These are phyloP conservation scores for Bibio marci DNA, from an alignment of 2,888 invertebrate species.

Conservation along the genomic window DNA sequence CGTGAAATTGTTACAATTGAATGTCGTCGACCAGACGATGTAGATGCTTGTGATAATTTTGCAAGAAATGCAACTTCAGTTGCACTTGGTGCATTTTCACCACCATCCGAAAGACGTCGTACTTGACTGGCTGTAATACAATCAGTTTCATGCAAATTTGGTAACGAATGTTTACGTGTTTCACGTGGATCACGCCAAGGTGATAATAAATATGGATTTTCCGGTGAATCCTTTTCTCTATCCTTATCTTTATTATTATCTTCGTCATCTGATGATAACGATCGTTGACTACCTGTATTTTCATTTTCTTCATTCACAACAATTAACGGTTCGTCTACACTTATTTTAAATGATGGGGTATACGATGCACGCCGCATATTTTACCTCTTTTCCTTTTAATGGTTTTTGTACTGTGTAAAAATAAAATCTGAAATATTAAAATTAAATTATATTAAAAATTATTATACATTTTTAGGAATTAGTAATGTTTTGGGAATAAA, in stretches of 20 bases:
- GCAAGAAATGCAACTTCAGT: conserved; percentile 70
- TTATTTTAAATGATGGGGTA: conserved; percentile 37
- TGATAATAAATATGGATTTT: conserved; percentile 64
- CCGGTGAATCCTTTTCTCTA: conserved; percentile 57
- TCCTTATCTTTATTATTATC: conserved; percentile 10
- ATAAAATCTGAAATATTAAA: no score
- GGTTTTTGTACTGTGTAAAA: no score
- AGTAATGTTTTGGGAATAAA: no score
- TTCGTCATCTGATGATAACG: conserved; percentile 35
- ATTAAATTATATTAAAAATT: no score
- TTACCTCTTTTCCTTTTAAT: no score
- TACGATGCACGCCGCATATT: conserved; percentile 54
- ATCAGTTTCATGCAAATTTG: conserved; percentile 66
- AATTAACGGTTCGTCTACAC: conserved; percentile 57
- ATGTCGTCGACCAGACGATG: conserved; percentile 59
- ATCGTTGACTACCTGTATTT: conserved; percentile 29
- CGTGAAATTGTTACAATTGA: conserved; percentile 75
- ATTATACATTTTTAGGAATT: no score
- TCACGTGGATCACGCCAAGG: conserved; percentile 61
- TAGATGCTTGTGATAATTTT: conserved; percentile 57
- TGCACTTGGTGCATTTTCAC: conserved; percentile 54
- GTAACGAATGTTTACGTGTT: conserved; percentile 64
- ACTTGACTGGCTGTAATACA: conserved; percentile 80
- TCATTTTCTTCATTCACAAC: conserved; percentile 67
- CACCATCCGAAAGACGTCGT: conserved; percentile 62